Conservation (phyloP, 2,113 vertebrate genomes). For the Anarhynchus alexandrinus region DNA sequence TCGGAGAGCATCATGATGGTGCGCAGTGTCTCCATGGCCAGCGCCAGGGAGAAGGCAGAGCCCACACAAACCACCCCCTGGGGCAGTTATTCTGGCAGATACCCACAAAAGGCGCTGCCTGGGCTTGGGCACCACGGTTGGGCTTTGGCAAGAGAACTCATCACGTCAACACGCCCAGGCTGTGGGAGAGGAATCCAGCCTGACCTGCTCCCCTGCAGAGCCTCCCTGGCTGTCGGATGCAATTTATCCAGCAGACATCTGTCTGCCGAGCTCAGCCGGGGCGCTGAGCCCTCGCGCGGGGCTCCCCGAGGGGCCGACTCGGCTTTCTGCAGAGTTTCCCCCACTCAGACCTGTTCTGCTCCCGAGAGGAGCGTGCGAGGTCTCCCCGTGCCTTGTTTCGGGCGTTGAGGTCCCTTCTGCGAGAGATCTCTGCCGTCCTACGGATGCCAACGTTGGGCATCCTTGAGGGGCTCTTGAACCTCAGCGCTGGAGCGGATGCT, state of each 20-base stretch:
- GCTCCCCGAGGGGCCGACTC: background rate
- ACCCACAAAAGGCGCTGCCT: background rate
- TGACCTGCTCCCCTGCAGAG: conserved; percentile 18
- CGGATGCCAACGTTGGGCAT: rapidly evolving
- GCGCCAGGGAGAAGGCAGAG: background rate
- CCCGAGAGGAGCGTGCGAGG: rapidly evolving
- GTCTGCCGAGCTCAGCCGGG: background rate
- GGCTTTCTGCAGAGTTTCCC: background rate
- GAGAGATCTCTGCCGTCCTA: background rate
- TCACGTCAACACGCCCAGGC: conserved; percentile 8
- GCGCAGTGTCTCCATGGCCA: background rate
- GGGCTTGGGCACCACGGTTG: background rate
- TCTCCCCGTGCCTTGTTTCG: background rate
- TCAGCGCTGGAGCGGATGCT: background rate
- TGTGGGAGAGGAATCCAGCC: conserved; percentile 61
- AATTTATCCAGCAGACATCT: conserved; percentile 55
- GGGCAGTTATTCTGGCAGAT: background rate
- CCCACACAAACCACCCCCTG: background rate
- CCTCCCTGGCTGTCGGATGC: background rate
- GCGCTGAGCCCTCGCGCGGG: background rate
- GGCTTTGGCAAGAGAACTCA: conserved; percentile 4
- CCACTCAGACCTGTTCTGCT: background rate
- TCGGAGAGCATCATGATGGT: rapidly evolving
- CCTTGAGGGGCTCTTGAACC: background rate
- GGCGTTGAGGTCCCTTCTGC: background rate